Percentiles rank a stretch among this genome's conserved stretches.
Evolutionary conservation across 35 echinoderm and acorn worm genomes (phyloP).

Genomic region (Stichopus chloronotus): DNA sequence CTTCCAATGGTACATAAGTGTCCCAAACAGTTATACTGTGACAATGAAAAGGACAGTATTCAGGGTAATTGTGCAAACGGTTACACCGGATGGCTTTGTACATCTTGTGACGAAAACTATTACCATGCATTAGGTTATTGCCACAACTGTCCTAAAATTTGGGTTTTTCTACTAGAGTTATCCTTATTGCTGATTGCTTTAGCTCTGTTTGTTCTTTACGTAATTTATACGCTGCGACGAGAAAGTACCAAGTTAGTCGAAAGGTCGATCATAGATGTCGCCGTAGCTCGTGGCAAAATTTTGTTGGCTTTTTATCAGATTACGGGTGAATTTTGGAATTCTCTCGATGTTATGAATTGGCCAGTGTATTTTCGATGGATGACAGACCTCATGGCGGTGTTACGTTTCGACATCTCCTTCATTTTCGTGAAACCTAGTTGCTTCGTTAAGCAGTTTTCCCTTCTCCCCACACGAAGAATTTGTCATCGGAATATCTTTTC

Average conservation of each 20-base stretch:
- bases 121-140: conserved; percentile 25
- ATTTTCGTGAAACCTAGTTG: conserved; percentile 50
- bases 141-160: background rate
- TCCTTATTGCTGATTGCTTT: conserved; percentile 6
- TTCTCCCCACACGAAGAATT: background rate
- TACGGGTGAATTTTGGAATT: background rate
- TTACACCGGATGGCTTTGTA: conserved; percentile 55
- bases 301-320: conserved; percentile 52
- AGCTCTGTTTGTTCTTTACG: background rate
- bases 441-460: background rate
- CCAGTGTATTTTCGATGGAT: background rate
- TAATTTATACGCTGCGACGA: background rate
- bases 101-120: background rate
- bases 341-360: background rate
- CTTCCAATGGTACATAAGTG: conserved; percentile 33
- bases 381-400: background rate
- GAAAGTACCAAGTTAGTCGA: background rate
- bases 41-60: background rate
- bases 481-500: conserved; percentile 9
- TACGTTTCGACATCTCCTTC: conserved; percentile 18
- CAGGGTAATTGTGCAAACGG: conserved; percentile 1
- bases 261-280: background rate
- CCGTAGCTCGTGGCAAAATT: conserved; percentile 37
- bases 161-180: background rate
- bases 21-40: background rate